Percentiles rank a stretch among this genome's conserved stretches.
These are phyloP conservation scores for Hypomecis punctinalis DNA, from an alignment of 2,888 invertebrate genomes.

Conservation along the genomic window DNA sequence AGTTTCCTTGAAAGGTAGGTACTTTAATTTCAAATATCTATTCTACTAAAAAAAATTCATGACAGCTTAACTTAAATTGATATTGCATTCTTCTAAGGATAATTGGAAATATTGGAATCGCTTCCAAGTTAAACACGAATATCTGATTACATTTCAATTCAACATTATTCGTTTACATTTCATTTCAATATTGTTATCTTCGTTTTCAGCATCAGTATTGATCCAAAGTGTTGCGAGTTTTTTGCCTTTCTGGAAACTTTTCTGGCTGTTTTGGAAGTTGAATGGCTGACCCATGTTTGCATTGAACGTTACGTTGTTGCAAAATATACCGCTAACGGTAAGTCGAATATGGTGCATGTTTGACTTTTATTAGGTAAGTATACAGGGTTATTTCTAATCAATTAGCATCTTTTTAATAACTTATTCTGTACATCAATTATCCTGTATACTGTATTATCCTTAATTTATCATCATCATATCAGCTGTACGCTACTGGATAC, in stretches of 20 bases:
- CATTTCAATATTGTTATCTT: slow-evolving; percentile 26
- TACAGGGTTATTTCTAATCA: no score
- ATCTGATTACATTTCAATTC: no score
- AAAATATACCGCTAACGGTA: slow-evolving; percentile 73
- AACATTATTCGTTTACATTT: slow-evolving; percentile 28
- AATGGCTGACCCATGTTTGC: slow-evolving; percentile 75
- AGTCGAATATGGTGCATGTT: slow-evolving; percentile 28
- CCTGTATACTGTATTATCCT: no score
- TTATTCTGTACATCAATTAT: no score
- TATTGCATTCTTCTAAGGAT: neutral
- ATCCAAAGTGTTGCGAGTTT: slow-evolving; percentile 60
- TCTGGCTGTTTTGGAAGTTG: slow-evolving; percentile 75
- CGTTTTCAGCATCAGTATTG: slow-evolving; percentile 24
- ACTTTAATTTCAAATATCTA: neutral
- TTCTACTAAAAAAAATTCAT: no score
- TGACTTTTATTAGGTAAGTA: no score
- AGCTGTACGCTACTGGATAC: no score
- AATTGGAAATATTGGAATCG: neutral
- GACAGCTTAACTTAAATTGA: no score
- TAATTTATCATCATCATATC: no score
- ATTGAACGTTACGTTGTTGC: slow-evolving; percentile 78
- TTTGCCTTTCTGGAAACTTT: slow-evolving; percentile 74
- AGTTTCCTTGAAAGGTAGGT: slow-evolving; percentile 51
- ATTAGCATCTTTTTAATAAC: no score
- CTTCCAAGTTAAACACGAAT: neutral